A percentile compares a stretch with the other conserved stretches of the same genome.
These are phyloP conservation scores for Hystrix brachyura DNA, from an alignment of 2,113 vertebrate species.

Conservation along the genomic window DNA sequence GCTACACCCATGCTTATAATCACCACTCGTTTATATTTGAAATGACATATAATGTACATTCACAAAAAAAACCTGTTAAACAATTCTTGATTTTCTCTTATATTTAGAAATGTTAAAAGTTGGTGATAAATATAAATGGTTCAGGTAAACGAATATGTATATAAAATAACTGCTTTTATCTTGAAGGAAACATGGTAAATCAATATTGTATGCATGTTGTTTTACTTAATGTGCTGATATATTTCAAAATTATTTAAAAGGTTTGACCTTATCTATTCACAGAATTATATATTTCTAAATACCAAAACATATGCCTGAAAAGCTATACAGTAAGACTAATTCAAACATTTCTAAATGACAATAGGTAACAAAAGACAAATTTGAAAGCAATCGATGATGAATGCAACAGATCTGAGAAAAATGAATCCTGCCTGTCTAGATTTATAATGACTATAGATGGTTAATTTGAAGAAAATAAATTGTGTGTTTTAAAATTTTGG, in stretches of 20 bases:
- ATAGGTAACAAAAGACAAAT: neutral
- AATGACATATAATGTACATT: neutral
- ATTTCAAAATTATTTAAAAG: slow-evolving; percentile 33
- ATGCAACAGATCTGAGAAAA: slow-evolving; percentile 13
- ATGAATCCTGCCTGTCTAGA: neutral
- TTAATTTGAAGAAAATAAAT: neutral
- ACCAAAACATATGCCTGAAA: neutral
- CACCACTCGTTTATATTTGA: neutral
- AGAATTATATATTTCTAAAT: neutral
- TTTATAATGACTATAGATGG: neutral
- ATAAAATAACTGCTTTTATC: neutral
- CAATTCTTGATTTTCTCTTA: neutral
- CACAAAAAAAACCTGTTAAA: neutral
- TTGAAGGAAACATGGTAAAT: slow-evolving; percentile 7
- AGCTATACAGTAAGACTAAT: neutral
- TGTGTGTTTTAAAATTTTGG: neutral
- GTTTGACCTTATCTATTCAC: neutral
- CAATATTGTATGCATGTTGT: neutral
- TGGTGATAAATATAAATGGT: slow-evolving; percentile 5
- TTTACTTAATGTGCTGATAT: slow-evolving; percentile 46
- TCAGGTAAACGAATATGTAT: neutral
- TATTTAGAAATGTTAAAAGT: slow-evolving; percentile 1
- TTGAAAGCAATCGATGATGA: neutral
- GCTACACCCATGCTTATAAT: neutral
- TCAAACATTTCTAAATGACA: neutral